Base-by-base conservation (phyloP, 2,113 vertebrate genomes). In the Cygnus atratus region DNA sequence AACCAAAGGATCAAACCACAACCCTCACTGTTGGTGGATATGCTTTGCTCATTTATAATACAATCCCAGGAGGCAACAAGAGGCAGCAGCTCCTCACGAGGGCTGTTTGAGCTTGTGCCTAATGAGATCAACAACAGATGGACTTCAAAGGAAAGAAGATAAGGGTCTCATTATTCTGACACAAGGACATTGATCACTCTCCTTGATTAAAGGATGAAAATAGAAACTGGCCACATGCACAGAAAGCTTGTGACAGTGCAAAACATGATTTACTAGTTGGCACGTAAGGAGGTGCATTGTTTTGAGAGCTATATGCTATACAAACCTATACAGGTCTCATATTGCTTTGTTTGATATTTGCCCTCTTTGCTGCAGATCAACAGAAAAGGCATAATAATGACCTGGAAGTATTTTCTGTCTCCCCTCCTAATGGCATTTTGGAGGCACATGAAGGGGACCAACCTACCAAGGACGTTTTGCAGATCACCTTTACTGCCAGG, bases 401-500 rank as follows among this genome's bases (percentile, higher is more conserved):
- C 6, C 8, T n/a, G 1, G 11, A 31, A 28, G 97, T 96, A 24
- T 99, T 99, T 80, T 82, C 79, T 18, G 90, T 99, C 65, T 97
- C 88, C 28, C 99, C 99, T 16, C 59, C 87, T 25, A 96, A 73
- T 3, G 99, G 99, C 12, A 13, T 98, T 44, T 97, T 99, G 50
- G 96, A 97, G 71, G 97, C 98, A 5, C 91, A 93, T 9, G 62
- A 96, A 43, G 82, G 72, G 46, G 95, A 92, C 0, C 72, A 41
- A 1, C 97, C 95, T 11, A 92, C 97, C 84, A 98, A 95, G 78
- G 88, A 92, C 28, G 37, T 91, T 28, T 62, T 99, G 77, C 94
- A 98, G 92, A 97, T 99, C 96, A 97, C 91, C 95, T 99, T 99
- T 96, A 98, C 97, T 31, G 97, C 99, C 35, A 98, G 98, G 99